Base-by-base conservation (phyloP, 2,797 vertebrate species). In the Myripristis jacobus region DNA sequence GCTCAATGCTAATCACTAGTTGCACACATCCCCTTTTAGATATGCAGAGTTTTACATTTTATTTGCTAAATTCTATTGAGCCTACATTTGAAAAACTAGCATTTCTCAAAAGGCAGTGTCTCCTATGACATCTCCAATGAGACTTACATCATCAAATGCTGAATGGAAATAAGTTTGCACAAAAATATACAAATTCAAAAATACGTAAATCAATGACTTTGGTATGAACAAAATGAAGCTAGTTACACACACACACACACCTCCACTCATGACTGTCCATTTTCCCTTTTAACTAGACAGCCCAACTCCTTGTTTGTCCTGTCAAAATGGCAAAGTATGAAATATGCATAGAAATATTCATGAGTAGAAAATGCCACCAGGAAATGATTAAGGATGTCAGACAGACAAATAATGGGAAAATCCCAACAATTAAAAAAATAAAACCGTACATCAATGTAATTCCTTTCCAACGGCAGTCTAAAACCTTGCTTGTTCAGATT, bases 11-110 rank as follows among this genome's bases (percentile, higher is more conserved):
- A 85, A 87, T 81, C 75, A 82, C 88, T 81, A 89, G 73, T 92
- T 93, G 93, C 94, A 94, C 93, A 87, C 85, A 48, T 86, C 87
- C 92, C 91, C 80, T 81, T 87, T 46, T 81, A 80, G 38, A 86
- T 75, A 85, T 82, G 83, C 79, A n/a, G 62, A 56, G 47, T 81
- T 86, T 89, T 83, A 82, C 72, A 81, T 71, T 54, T 31, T 47
- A 81, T 77, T 73, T 41, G 50, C 73, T 67, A 75, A 58, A 54
- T 79, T 81, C 80, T 87, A 87, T 59, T 86, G 62, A 75, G 82
- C 59, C 85, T 83, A 90, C 75, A 60, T 80, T 62, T 84, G 77
- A 80, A 78, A 77, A 88, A 82, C 52, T 46, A 86, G 70, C 29
- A 54, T 48, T 81, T 79, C 61, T 87, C 34, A 66, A 65, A 91